These are phyloP conservation scores for Alethe diademata DNA, from an alignment of 2,113 vertebrate genomes.

Conservation along the genomic window DNA sequence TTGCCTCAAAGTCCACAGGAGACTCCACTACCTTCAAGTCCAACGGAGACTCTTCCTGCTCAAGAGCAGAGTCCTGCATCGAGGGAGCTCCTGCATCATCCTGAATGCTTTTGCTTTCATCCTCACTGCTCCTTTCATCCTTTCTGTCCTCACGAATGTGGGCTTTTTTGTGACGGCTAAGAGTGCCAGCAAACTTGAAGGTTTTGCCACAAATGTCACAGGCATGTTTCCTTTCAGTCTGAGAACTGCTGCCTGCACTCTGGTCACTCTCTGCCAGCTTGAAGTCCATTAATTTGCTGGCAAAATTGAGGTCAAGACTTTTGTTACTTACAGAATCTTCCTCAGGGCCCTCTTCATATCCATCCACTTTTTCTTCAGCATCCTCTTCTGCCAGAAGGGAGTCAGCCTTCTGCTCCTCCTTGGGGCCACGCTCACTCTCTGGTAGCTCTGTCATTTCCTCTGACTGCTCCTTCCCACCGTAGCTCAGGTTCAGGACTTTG, in stretches of 20 bases:
- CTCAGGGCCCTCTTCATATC: slow-evolving; percentile 66
- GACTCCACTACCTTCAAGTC: slow-evolving; percentile 65
- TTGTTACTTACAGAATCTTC: slow-evolving; percentile 93
- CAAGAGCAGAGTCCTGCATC: slow-evolving; percentile 26
- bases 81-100: slow-evolving; percentile 38
- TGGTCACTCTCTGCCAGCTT: slow-evolving; percentile 80
- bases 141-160: slow-evolving; percentile 77
- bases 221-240: slow-evolving; percentile 82
- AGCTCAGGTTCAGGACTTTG: slow-evolving; percentile 80
- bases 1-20: slow-evolving; percentile 55
- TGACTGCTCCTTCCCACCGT: slow-evolving; percentile 30
- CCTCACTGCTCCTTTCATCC: slow-evolving; percentile 63
- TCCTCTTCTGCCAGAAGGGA: slow-evolving; percentile 41
- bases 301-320: slow-evolving; percentile 94
- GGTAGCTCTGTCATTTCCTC: slow-evolving; percentile 29
- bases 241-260: slow-evolving; percentile 42
- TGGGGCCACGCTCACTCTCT: background rate
- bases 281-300: slow-evolving; percentile 93
- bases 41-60: slow-evolving; percentile 52
- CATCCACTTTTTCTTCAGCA: slow-evolving; percentile 40
- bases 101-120: slow-evolving; percentile 22
- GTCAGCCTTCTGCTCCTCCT: slow-evolving; percentile 34
- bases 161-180: slow-evolving; percentile 89
- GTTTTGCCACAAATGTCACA: slow-evolving; percentile 89
- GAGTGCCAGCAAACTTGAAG: slow-evolving; percentile 91